phyloP scores from a whole-genome alignment of 2,797 vertebrate genomes.

The Melanotaenia parkinsoni region DNA sequence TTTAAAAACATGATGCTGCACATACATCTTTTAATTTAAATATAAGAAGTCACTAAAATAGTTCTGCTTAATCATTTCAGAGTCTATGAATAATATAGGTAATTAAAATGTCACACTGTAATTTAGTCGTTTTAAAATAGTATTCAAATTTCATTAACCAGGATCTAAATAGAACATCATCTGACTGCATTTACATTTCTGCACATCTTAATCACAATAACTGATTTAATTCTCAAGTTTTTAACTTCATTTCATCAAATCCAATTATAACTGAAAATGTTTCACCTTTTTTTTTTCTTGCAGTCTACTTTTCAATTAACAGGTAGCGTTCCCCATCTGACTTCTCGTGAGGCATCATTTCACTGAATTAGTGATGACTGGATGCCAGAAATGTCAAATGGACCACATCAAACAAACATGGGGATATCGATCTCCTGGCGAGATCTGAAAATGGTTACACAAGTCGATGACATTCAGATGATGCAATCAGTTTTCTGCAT shows the following conservation, averaged over 20 bases:
- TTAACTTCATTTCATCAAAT: background rate
- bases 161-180: background rate
- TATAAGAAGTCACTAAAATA: slow-evolving; percentile 22
- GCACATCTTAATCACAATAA: background rate
- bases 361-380: slow-evolving; percentile 65
- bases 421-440: slow-evolving; percentile 54
- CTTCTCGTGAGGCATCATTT: slow-evolving; percentile 32
- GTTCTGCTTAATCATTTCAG: slow-evolving; percentile 36
- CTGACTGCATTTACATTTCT: slow-evolving; percentile 6
- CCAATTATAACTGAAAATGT: background rate
- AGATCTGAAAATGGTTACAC: slow-evolving; percentile 63
- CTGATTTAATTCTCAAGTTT: background rate
- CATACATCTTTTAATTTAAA: slow-evolving; percentile 5
- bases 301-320: slow-evolving; percentile 33
- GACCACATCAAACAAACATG: slow-evolving; percentile 63
- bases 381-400: slow-evolving; percentile 71
- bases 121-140: slow-evolving; percentile 8
- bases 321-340: slow-evolving; percentile 29
- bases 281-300: background rate
- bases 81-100: slow-evolving; percentile 14
- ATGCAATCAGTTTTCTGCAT: slow-evolving; percentile 53
- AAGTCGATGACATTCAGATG: slow-evolving; percentile 71
- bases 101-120: slow-evolving; percentile 50
- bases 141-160: slow-evolving; percentile 28
- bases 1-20: too few species aligned